phyloP scores from a whole-genome alignment of 2,797 vertebrate genomes.

The Lacerta bilineata region DNA sequence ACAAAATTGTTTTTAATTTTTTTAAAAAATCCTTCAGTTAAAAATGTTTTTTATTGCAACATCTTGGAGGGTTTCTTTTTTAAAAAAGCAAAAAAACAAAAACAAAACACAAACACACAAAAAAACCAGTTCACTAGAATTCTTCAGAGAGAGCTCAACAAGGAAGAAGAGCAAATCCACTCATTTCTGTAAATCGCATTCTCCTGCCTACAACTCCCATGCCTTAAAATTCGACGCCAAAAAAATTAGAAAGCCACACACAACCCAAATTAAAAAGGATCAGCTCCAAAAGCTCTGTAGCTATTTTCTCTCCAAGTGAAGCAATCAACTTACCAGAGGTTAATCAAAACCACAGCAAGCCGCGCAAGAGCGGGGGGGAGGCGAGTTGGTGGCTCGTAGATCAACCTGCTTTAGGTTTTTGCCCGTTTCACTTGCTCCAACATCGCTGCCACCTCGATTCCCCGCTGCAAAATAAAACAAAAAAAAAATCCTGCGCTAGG shows the following conservation, averaged over 20 bases:
- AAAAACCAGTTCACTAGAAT: constrained; percentile 25
- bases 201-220: constrained; percentile 55
- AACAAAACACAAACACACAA: background rate
- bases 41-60: constrained; percentile 62
- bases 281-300: background rate
- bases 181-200: constrained; percentile 28
- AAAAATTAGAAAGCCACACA: background rate
- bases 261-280: background rate
- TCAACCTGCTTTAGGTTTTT: background rate
- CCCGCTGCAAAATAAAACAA: background rate
- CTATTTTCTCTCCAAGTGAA: constrained; percentile 3
- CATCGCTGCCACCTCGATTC: background rate
- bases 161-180: constrained; percentile 40
- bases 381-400: constrained; percentile 24
- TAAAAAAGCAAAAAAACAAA: background rate
- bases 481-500: too few species aligned
- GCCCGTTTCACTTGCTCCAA: constrained; percentile 48
- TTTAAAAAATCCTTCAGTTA: constrained; percentile 52
- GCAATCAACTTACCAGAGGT: constrained; percentile 62
- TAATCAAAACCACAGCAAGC: constrained; percentile 37
- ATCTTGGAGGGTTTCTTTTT: constrained; percentile 51
- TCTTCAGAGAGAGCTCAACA: constrained; percentile 32
- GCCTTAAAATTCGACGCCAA: constrained; percentile 7
- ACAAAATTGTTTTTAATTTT: background rate
- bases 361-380: background rate